Evolutionary conservation across 1,140 invertebrate species (phyloP).

Genomic region (Psix sp.): DNA sequence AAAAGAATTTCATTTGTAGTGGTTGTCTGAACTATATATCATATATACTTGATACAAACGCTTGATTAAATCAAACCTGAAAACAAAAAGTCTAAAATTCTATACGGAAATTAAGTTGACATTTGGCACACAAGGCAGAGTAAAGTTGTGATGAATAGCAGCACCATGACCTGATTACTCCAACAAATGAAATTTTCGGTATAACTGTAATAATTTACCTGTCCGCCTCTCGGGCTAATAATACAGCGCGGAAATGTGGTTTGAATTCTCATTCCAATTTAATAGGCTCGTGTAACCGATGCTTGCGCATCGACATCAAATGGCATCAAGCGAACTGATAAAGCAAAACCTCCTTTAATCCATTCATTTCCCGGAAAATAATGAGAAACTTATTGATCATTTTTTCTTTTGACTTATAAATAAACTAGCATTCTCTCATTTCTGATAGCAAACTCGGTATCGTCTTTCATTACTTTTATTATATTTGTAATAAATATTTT

Average conservation of each 20-base stretch:
- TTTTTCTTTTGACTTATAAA: too few relatives aligned
- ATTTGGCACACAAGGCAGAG: constrained; percentile 1
- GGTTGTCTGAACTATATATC: too few relatives aligned
- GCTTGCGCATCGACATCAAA: constrained; percentile 5
- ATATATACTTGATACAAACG: background rate
- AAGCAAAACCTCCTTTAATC: constrained; percentile 6
- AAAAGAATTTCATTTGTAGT: too few relatives aligned
- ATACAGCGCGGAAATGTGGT: constrained; percentile 34
- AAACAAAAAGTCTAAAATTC: constrained; percentile 1
- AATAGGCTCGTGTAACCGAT: constrained; percentile 36
- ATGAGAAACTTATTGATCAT: too few relatives aligned
- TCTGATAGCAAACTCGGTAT: too few relatives aligned
- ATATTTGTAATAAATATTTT: too few relatives aligned
- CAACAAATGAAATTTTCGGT: constrained; percentile 60
- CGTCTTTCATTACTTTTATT: too few relatives aligned
- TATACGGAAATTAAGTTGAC: background rate
- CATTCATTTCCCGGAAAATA: too few relatives aligned
- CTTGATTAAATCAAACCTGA: background rate
- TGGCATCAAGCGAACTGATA: constrained; percentile 7
- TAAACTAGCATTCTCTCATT: too few relatives aligned
- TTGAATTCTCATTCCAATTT: constrained; percentile 45
- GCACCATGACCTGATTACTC: constrained; percentile 49
- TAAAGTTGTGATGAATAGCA: constrained; percentile 34
- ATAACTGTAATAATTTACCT: constrained; percentile 44
- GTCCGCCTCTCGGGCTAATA: constrained; percentile 32